These are phyloP conservation scores for Denticeps clupeoides DNA, from an alignment of 2,797 vertebrate genomes.

Conservation along the genomic window DNA sequence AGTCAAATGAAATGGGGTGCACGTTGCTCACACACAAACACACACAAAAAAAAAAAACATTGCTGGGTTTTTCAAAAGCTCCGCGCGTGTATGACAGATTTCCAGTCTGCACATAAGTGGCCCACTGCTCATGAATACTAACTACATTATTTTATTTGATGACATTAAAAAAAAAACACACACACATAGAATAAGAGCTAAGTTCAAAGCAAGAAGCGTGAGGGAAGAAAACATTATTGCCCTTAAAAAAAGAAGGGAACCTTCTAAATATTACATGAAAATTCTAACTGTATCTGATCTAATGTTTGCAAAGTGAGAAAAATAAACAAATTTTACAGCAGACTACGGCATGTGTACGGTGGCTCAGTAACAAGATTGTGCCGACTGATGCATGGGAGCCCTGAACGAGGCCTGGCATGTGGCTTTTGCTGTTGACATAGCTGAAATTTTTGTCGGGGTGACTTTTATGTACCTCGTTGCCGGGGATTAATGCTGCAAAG, in stretches of 20 bases:
- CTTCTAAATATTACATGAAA: neutral
- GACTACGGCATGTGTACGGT: neutral
- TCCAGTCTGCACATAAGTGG: neutral
- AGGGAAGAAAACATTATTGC: conserved; percentile 1
- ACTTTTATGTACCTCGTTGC: neutral
- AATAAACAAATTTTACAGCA: neutral
- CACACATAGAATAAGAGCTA: neutral
- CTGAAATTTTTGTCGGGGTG: conserved; percentile 7
- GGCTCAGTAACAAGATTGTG: neutral
- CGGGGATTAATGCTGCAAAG: conserved; percentile 4
- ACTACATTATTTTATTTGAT: neutral
- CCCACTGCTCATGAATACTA: conserved; percentile 2
- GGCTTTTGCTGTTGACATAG: too few species aligned
- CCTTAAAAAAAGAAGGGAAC: conserved; percentile 1
- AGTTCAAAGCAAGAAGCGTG: neutral
- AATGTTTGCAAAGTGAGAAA: neutral
- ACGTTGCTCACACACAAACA: neutral
- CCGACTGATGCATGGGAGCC: too few species aligned
- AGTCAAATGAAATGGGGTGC: too few species aligned
- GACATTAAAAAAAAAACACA: neutral
- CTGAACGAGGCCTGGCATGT: too few species aligned
- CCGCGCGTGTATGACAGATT: neutral
- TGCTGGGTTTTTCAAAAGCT: neutral
- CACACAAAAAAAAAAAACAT: too few species aligned
- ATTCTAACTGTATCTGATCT: neutral